phyloP scores from a whole-genome alignment of 2,888 invertebrate species.

The Protophormia terraenovae region DNA sequence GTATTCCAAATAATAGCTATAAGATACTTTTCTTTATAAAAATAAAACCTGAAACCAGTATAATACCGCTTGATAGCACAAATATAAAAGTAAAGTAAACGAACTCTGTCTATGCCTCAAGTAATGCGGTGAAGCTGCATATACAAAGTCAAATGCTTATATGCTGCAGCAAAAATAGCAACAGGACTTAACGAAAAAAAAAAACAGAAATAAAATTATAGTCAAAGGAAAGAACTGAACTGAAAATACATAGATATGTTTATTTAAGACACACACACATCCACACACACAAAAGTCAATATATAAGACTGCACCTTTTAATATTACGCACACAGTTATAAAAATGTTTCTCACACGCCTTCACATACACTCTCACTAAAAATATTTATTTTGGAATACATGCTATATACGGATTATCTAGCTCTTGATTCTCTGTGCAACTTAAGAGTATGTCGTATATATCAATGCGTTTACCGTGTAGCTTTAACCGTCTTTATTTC shows the following conservation, averaged over 20 bases:
- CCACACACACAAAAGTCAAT: background rate
- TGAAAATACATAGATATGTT: background rate
- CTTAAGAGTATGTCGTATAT: constrained; percentile 6
- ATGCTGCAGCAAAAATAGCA: constrained; percentile 20
- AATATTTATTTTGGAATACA: no score
- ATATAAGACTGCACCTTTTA: background rate
- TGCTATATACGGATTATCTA: constrained; percentile 25
- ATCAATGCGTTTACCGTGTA: background rate
- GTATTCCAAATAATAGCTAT: background rate
- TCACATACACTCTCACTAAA: background rate
- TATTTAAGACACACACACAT: background rate
- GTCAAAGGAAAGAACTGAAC: constrained; percentile 5
- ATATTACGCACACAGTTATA: background rate
- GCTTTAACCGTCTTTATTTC: constrained; percentile 15
- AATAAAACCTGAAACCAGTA: constrained; percentile 1
- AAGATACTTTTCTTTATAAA: background rate
- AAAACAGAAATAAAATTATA: background rate
- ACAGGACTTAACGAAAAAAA: constrained; percentile 42
- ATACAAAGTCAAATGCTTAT: background rate
- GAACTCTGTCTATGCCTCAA: constrained; percentile 46
- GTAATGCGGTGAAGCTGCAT: background rate
- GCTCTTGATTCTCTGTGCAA: background rate
- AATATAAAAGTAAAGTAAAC: constrained; percentile 34
- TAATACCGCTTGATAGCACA: constrained; percentile 7
- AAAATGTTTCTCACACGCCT: background rate